Evolutionary conservation across 2,113 vertebrate genomes (phyloP).

Genomic region (Phainopepla nitens): DNA sequence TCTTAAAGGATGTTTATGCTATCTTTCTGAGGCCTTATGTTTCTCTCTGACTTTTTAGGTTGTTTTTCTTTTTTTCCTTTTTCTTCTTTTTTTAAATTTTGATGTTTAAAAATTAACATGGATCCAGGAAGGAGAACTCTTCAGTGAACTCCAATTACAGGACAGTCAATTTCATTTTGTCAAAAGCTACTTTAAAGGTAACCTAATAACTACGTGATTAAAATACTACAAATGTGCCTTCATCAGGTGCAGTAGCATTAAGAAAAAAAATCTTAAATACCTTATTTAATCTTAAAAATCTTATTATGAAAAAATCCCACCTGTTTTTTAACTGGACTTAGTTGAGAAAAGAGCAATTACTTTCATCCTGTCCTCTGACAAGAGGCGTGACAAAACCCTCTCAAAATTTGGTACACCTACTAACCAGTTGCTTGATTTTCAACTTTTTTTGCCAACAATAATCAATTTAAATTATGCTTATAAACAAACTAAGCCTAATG

Average conservation of each 20-base stretch:
- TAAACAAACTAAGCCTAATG: neutral
- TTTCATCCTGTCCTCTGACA: neutral
- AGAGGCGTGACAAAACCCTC: neutral
- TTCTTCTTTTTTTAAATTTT: neutral
- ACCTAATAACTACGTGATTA: neutral
- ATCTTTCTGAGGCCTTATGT: neutral
- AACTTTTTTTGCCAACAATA: neutral
- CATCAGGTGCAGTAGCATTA: neutral
- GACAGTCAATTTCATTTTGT: conserved; percentile 21
- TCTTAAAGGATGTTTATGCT: neutral
- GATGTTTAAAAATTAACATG: neutral
- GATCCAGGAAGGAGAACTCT: conserved; percentile 35
- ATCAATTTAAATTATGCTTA: neutral
- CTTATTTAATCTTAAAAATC: neutral
- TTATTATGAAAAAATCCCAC: neutral
- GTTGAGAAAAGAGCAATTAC: neutral
- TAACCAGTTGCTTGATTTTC: neutral
- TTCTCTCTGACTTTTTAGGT: neutral
- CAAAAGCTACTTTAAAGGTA: conserved; percentile 16
- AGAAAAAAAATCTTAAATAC: no score
- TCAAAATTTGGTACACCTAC: neutral
- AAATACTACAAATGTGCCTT: neutral
- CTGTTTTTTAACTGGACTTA: neutral
- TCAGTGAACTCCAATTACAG: conserved; percentile 51
- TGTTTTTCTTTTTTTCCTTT: accelerated